phyloP scores from a whole-genome alignment of 2,113 vertebrate species.

The Microcebus tavaratra region DNA sequence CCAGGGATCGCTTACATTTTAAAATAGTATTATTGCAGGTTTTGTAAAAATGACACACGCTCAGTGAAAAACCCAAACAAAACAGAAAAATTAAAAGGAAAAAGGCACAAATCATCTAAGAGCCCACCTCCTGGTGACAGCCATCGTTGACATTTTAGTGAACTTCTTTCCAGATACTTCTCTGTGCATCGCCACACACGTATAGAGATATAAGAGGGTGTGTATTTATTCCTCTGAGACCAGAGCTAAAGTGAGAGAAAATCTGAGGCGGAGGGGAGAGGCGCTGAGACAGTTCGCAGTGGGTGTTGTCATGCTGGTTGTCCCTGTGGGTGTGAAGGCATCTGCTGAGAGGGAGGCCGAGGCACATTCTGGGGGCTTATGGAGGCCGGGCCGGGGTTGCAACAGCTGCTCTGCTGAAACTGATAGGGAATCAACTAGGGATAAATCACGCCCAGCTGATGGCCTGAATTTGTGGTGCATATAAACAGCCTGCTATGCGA shows the following conservation, averaged over 20 bases:
- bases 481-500: not conserved
- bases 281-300: not conserved
- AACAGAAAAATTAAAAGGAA: not conserved
- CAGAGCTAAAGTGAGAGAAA: not conserved
- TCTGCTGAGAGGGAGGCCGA: not conserved
- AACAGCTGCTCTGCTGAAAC: not conserved
- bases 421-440: not conserved
- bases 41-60: not conserved
- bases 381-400: not conserved
- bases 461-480: not conserved
- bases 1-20: not conserved
- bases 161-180: not conserved
- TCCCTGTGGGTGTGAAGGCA: not conserved
- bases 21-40: not conserved
- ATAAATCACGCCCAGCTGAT: not conserved
- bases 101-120: not conserved
- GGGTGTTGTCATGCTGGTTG: not conserved
- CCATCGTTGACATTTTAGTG: not conserved
- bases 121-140: not conserved
- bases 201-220: not conserved
- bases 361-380: not conserved
- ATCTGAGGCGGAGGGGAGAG: not conserved
- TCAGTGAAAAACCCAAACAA: not conserved
- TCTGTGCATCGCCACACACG: not conserved
- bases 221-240: not conserved